Evolutionary conservation across 2,113 vertebrate genomes (phyloP).

Genomic region (Diadophis punctatus): DNA sequence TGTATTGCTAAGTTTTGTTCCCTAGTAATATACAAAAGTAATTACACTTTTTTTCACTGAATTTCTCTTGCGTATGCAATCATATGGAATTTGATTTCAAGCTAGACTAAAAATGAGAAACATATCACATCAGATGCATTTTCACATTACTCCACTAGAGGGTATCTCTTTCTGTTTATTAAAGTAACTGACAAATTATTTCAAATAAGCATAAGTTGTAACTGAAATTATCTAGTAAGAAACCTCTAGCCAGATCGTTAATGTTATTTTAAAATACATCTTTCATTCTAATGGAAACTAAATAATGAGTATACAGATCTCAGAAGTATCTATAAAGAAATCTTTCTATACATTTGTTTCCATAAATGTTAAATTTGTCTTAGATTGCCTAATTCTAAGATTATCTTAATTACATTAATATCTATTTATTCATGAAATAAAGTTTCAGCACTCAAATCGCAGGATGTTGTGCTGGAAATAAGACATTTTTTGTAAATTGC

Average conservation of each 20-base stretch:
- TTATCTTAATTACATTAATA: not conserved
- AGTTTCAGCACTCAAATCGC: not conserved
- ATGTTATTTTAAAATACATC: not conserved
- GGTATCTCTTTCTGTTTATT: not conserved
- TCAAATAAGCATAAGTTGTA: not conserved
- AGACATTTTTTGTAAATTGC: not conserved
- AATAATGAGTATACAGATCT: not conserved
- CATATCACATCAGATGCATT: not conserved
- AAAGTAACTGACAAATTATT: not conserved
- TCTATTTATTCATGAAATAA: not conserved
- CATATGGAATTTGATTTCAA: not conserved
- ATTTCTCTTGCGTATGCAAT: not conserved
- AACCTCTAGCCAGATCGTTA: not conserved
- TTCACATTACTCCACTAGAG: constrained; percentile 10
- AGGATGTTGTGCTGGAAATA: not conserved
- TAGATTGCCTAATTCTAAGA: not conserved
- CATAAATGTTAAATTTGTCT: not conserved
- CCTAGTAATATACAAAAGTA: not conserved
- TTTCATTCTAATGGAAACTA: not conserved
- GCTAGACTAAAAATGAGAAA: constrained; percentile 10
- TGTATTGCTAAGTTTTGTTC: not conserved
- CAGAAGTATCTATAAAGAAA: not conserved
- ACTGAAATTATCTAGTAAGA: not conserved
- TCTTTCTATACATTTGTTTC: not conserved
- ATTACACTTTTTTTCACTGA: not conserved